These are phyloP conservation scores for Oconnorella tubifera DNA, from an alignment of 2,888 invertebrate species.

Conservation along the genomic window DNA sequence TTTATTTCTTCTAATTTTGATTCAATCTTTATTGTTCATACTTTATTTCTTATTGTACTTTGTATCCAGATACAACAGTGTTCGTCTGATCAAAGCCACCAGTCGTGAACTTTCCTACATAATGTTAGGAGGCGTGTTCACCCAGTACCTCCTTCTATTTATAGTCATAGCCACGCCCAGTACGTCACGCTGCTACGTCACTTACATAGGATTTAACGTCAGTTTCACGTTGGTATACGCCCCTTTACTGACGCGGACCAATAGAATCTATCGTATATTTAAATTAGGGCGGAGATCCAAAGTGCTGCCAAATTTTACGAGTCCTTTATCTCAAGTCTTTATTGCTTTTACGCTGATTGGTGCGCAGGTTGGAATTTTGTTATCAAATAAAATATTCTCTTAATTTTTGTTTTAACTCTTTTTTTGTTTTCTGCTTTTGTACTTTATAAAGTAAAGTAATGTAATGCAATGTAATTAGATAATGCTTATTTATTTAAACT, in stretches of 20 bases:
- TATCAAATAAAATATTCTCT: no score
- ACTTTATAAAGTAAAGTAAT: no score
- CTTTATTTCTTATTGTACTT: background rate
- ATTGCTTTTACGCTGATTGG: slow-evolving; percentile 39
- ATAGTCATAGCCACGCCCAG: slow-evolving; percentile 42
- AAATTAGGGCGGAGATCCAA: slow-evolving; percentile 2
- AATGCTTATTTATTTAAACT: no score
- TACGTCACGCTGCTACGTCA: slow-evolving; percentile 40
- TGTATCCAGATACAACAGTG: slow-evolving; percentile 32
- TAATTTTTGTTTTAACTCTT: no score
- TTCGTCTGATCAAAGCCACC: slow-evolving; percentile 47
- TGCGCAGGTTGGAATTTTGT: slow-evolving; percentile 45
- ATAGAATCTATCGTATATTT: slow-evolving; percentile 42
- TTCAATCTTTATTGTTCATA: no score
- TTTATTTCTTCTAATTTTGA: no score
- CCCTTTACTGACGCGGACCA: slow-evolving; percentile 46
- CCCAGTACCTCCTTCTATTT: slow-evolving; percentile 42
- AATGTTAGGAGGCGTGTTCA: slow-evolving; percentile 42
- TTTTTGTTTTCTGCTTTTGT: no score
- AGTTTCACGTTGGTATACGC: slow-evolving; percentile 48
- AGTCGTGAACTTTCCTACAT: slow-evolving; percentile 47
- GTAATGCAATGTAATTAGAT: no score
- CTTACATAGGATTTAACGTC: slow-evolving; percentile 45
- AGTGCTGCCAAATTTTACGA: slow-evolving; percentile 32
- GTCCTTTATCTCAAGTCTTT: slow-evolving; percentile 43